Percentiles rank a stretch among this genome's conserved stretches.
Conservation (phyloP, 2,113 vertebrate genomes). For the Neotoma lepida region DNA sequence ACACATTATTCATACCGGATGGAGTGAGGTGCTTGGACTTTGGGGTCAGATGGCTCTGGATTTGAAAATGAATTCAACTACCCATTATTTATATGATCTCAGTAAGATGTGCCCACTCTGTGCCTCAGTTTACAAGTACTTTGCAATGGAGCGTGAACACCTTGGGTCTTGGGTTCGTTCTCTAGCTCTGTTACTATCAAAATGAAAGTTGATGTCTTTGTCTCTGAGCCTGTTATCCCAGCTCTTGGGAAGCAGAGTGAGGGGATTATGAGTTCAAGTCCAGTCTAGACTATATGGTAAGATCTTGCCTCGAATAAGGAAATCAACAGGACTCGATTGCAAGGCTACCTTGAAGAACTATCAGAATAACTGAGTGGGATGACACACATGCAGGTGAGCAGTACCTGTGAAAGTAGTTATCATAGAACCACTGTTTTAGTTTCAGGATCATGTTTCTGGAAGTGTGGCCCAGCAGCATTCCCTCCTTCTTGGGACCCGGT, state of each 20-base stretch:
- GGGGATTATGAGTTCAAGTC: neutral
- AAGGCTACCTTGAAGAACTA: neutral
- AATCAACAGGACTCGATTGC: neutral
- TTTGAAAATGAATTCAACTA: neutral
- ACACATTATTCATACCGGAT: neutral
- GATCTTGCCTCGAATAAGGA: neutral
- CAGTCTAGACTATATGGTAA: neutral
- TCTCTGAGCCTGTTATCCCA: neutral
- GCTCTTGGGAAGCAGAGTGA: neutral
- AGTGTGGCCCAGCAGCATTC: neutral
- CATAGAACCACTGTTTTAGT: neutral
- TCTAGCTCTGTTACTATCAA: neutral
- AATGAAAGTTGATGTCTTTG: neutral
- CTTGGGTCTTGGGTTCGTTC: neutral
- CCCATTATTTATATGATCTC: neutral
- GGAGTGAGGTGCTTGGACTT: neutral
- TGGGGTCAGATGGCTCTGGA: neutral
- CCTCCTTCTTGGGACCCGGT: neutral
- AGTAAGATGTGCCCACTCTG: neutral
- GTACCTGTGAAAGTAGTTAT: neutral
- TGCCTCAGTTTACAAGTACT: constrained; percentile 2
- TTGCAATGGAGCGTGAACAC: neutral
- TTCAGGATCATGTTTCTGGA: neutral
- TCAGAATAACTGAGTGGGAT: neutral
- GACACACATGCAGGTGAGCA: neutral